Evolutionary conservation across 2,797 vertebrate genomes (phyloP).

Genomic region (Muscicapa striata): DNA sequence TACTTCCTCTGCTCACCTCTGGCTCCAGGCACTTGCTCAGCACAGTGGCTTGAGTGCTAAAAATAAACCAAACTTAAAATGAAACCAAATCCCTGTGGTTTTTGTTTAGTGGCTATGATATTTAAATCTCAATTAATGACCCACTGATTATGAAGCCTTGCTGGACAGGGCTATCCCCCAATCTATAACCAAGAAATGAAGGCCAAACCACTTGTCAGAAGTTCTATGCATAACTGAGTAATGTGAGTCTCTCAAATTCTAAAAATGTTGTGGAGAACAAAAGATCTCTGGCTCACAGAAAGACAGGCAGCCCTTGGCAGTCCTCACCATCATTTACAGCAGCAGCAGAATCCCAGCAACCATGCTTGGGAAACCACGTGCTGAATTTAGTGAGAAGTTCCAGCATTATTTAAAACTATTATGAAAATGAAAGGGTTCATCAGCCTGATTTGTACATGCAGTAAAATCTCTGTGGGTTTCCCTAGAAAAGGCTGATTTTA

Average conservation of each 20-base stretch:
- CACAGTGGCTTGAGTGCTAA: background rate
- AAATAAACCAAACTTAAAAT: background rate
- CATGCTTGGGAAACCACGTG: fast-evolving
- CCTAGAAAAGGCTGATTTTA: background rate
- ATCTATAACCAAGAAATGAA: background rate
- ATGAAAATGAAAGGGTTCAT: background rate
- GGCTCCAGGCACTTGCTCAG: background rate
- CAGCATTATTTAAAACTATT: background rate
- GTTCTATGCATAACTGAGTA: background rate
- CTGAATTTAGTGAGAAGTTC: background rate
- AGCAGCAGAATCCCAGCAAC: background rate
- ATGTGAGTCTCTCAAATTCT: background rate
- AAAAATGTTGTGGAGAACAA: background rate
- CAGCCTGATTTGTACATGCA: fast-evolving
- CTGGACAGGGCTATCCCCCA: background rate
- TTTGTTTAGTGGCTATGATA: background rate
- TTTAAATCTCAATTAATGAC: background rate
- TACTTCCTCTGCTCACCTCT: background rate
- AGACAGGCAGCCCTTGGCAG: background rate
- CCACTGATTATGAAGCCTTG: background rate
- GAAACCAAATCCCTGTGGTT: background rate
- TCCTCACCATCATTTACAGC: background rate
- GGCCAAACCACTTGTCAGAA: background rate
- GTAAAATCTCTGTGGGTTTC: background rate
- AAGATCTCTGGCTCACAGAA: background rate